phyloP scores from a whole-genome alignment of 30 jellyfish, hydroid and myxozoan species.

The Mastigias papua region DNA sequence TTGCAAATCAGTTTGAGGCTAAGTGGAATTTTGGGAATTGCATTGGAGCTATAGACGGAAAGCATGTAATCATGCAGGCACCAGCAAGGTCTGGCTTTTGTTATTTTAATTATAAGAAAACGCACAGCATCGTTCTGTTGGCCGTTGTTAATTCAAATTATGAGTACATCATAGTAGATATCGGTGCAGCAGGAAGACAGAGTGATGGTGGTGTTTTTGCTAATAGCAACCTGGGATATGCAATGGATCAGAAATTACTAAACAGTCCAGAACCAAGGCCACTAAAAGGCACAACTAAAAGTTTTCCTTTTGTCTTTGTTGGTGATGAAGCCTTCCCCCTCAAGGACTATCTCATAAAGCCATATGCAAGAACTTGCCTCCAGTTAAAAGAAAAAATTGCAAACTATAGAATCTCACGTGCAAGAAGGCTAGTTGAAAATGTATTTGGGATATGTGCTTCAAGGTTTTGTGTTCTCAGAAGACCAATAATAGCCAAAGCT shows the following conservation, averaged over 20 bases:
- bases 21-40: conserved; percentile 50
- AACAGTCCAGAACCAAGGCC: conserved; percentile 10
- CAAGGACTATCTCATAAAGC: conserved; percentile 48
- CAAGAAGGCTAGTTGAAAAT: conserved; percentile 59
- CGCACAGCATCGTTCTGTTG: conserved; percentile 35
- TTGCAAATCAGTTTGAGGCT: conserved; percentile 6
- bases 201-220: conserved; percentile 70
- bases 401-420: conserved; percentile 53
- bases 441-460: conserved; percentile 61
- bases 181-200: conserved; percentile 50
- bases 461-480: conserved; percentile 60
- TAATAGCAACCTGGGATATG: conserved; percentile 45
- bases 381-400: conserved; percentile 21
- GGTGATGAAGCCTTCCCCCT: conserved; percentile 66
- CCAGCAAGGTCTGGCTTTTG: conserved; percentile 60
- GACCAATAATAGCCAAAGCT: conserved; percentile 63
- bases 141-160: conserved; percentile 36
- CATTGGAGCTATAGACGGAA: conserved; percentile 59
- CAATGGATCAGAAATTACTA: conserved; percentile 22
- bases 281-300: conserved; percentile 18
- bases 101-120: conserved; percentile 50
- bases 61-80: conserved; percentile 57
- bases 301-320: conserved; percentile 40
- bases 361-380: conserved; percentile 19
- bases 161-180: conserved; percentile 27